Evolutionary conservation across 1,140 invertebrate species (phyloP).

Genomic region (Drosophila micromelanica): DNA sequence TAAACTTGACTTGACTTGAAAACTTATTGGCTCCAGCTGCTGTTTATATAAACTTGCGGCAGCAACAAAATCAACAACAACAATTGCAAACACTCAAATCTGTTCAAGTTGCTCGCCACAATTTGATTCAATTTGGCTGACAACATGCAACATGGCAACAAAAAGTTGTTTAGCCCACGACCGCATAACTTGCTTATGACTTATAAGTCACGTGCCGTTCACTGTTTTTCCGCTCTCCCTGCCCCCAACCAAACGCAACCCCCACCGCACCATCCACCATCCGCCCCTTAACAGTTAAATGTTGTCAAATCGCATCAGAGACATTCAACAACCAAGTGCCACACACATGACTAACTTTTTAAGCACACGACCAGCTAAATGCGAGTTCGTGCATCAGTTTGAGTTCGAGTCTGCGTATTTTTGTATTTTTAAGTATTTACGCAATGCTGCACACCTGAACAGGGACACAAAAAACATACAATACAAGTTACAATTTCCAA

Average conservation of each 20-base stretch:
- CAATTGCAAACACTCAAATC: slow-evolving; percentile 61
- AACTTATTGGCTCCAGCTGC: slow-evolving; percentile 57
- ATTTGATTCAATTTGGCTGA: slow-evolving; percentile 77
- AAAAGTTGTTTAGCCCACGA: slow-evolving; percentile 65
- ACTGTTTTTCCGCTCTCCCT: slow-evolving; percentile 13
- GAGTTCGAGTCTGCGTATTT: background rate
- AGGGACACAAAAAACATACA: slow-evolving; percentile 19
- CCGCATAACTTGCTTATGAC: slow-evolving; percentile 71
- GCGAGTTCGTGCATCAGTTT: slow-evolving; percentile 8
- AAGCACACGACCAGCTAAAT: slow-evolving; percentile 22
- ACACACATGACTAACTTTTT: slow-evolving; percentile 59
- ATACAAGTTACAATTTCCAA: slow-evolving; percentile 17
- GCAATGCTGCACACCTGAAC: slow-evolving; percentile 37
- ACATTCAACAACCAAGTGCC: slow-evolving; percentile 46
- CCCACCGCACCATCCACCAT: background rate
- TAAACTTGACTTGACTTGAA: slow-evolving; percentile 28
- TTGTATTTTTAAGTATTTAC: slow-evolving; percentile 3
- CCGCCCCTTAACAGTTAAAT: slow-evolving; percentile 12
- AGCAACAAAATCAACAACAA: slow-evolving; percentile 30
- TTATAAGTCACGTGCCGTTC: slow-evolving; percentile 69
- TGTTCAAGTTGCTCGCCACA: slow-evolving; percentile 75
- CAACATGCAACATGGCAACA: slow-evolving; percentile 52
- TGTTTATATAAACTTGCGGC: slow-evolving; percentile 48
- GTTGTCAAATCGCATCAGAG: slow-evolving; percentile 75
- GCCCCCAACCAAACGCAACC: too few relatives aligned